Base-by-base conservation (phyloP, 2,113 vertebrate species). In the Silurus meridionalis region DNA sequence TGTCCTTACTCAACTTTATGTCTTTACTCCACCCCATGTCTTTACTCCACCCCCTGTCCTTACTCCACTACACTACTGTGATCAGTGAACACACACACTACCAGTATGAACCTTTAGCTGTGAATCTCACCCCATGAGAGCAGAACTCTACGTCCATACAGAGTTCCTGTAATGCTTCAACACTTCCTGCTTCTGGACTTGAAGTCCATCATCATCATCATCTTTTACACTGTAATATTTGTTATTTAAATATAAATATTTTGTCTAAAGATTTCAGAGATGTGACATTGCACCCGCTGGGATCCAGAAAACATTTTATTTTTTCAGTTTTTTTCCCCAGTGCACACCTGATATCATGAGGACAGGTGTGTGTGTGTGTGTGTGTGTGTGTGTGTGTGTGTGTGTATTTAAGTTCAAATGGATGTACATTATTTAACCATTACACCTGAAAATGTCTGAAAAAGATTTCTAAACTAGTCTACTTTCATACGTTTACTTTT, bases 401-500 rank as follows among this genome's bases (percentile, higher is more conserved):
- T 50, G 9, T 11, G 10, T 64, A 3, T 37, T 37, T 37, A 37
- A 37, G 37, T 37, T 37, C 1, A 37, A 37, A 37, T 60, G 55
- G 55, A 80, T 80, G 25, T 46, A 46, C 17, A 11, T 11, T 37
- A 81, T 81, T 50, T 13, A 23, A 28, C 3, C 61, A n/a, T 64
- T 60, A 28, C 74, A 85, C 58, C 19, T 86, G 10, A 80, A 60
- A 48, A 13, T 60, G 48, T 72, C 5, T 77, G 50, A 80, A 55
- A 10, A 19, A 9, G 23, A 60, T 50, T 58, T 84, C n/a, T 72
- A 71, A 66, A 64, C 15, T 0, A 66, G 0, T 81, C 19, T 78
- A 78, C 60, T 85, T 77, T 85, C 72, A 75, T 82, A 67, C n/a
- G 8, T 82, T 37, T 67, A 48, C 58, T 82, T 82, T 82, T 66